phyloP scores from a whole-genome alignment of 2,797 vertebrate genomes.

The Valencia hispanica region DNA sequence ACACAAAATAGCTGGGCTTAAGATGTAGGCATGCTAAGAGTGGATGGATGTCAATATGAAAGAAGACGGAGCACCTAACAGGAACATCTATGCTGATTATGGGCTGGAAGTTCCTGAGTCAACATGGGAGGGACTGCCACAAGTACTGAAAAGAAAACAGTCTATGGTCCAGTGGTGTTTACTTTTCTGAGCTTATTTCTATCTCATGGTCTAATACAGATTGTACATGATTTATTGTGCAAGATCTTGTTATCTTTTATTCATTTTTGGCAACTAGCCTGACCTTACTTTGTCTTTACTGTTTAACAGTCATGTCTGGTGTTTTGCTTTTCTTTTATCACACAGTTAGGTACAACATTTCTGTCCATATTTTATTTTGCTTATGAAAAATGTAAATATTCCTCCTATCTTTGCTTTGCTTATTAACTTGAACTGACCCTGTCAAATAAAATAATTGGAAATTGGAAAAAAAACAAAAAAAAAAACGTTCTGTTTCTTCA shows the following conservation, averaged over 20 bases:
- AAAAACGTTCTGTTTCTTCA: neutral
- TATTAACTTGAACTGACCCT: neutral
- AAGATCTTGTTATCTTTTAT: neutral
- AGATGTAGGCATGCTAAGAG: neutral
- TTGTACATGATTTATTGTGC: neutral
- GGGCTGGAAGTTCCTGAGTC: neutral
- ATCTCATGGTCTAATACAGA: neutral
- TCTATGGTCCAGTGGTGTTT: neutral
- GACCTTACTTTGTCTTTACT: neutral
- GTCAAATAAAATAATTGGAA: neutral
- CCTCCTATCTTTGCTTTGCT: neutral
- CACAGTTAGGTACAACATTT: neutral
- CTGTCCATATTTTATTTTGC: neutral
- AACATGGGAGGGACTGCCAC: neutral
- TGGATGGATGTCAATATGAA: neutral
- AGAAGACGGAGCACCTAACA: neutral
- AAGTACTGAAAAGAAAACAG: neutral
- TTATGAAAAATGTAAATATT: neutral
- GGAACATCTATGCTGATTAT: neutral
- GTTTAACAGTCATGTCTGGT: neutral
- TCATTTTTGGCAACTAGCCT: neutral
- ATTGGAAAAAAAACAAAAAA: neutral
- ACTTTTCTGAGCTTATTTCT: neutral
- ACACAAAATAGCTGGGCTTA: neutral
- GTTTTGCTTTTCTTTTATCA: conserved; percentile 4